These are phyloP conservation scores for Aptenodytes patagonicus DNA, from an alignment of 2,113 vertebrate genomes.

Conservation along the genomic window DNA sequence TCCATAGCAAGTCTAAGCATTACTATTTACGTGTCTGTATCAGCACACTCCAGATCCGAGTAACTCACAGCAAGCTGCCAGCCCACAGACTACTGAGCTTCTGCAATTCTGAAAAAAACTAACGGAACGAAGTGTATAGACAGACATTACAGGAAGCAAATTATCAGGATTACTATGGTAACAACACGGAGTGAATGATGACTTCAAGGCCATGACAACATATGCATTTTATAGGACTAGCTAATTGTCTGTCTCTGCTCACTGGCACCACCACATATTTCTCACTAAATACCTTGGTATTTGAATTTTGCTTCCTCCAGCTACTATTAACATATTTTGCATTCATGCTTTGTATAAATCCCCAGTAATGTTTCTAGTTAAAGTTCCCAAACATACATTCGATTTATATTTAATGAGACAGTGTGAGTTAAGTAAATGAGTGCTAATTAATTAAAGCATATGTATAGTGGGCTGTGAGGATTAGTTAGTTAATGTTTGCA, in stretches of 20 bases:
- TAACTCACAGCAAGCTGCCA: neutral
- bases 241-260: constrained; percentile 52
- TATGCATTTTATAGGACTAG: constrained; percentile 42
- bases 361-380: constrained; percentile 39
- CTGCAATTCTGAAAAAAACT: constrained; percentile 9
- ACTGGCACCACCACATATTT: constrained; percentile 7
- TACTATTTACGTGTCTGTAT: neutral
- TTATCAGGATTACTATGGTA: constrained; percentile 49
- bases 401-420: constrained; percentile 69
- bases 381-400: constrained; percentile 62
- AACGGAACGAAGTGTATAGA: neutral
- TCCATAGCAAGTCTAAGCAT: neutral
- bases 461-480: constrained; percentile 11
- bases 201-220: constrained; percentile 16
- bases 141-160: constrained; percentile 25
- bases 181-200: neutral
- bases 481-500: constrained; percentile 41
- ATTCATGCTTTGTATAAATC: constrained; percentile 48
- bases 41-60: neutral
- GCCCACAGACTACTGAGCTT: neutral
- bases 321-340: constrained; percentile 41
- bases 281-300: constrained; percentile 36
- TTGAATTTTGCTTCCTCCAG: constrained; percentile 38
- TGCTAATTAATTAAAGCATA: constrained; percentile 59
- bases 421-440: constrained; percentile 45